Evolutionary conservation across 2,113 vertebrate genomes (phyloP), one percentile per base, ranked within the genome.

Genomic region (Pheucticus melanocephalus): DNA sequence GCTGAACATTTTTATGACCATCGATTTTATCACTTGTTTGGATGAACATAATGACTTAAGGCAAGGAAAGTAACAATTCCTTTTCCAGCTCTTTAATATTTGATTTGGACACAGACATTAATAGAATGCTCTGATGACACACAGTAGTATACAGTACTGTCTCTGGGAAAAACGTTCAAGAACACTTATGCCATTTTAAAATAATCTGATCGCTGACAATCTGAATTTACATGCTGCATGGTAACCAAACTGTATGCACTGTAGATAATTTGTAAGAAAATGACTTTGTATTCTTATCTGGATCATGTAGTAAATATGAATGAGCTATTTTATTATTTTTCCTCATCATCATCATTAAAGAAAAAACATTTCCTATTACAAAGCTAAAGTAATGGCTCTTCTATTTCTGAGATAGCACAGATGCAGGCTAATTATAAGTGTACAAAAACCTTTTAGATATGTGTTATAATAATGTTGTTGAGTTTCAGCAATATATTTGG

Each of bases 111-210:
- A 82, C 23, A 51, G 63, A 47, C 23, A 78, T 27, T 72, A 86
- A 79, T 23, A 82, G 50, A 42, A 28, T 86, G 23, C 40, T 25
- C 35, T 80, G 92, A 65, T 86, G 90, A 88, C 63, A 83, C 57
- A 44, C 82, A 72, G 45, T 87, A 51, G 51, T 69, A 56, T 63
- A 44, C 53, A n/a, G 10, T 42, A 42, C 53, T 72, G 28, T 84
- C 42, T 71, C 59, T 64, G 57, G 54, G 64, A 89, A 91, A 57
- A 96, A 64, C 14, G 15, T 71, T 81, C 18, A 68, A 7, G 64
- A 88, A 56, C 39, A 27, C 21, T 64, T 35, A 88, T 79, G 66
- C 80, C 68, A 95, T 96, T 97, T 97, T 92, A 95, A 94, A 95
- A 96, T 50, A 50, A 42, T 94, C 57, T 90, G 87, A 20, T 92